These are phyloP conservation scores for Lamellibrachia luymesi DNA, from an alignment of 1,140 invertebrate species.

Conservation along the genomic window DNA sequence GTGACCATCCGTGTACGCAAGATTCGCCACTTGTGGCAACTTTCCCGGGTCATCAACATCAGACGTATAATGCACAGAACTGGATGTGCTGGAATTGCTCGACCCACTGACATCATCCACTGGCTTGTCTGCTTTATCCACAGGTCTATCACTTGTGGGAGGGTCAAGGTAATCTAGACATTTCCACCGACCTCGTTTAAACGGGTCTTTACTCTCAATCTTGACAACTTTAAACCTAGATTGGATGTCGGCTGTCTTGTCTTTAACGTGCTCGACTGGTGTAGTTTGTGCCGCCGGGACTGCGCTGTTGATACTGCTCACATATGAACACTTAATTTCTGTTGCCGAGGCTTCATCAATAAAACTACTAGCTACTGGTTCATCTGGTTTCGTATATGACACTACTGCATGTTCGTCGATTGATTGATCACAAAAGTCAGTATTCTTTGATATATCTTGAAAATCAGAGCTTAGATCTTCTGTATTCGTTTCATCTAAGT, in stretches of 20 bases:
- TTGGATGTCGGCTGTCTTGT: conserved; percentile 63
- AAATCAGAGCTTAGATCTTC: conserved; percentile 69
- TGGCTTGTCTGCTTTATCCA: conserved; percentile 25
- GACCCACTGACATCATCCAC: conserved; percentile 34
- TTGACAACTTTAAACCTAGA: conserved; percentile 87
- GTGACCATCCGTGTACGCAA: background rate
- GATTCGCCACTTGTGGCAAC: conserved; percentile 27
- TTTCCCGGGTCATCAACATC: conserved; percentile 47
- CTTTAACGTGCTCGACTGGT: conserved; percentile 55
- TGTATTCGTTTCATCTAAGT: conserved; percentile 89
- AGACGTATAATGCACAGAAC: conserved; percentile 47
- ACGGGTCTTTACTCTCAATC: conserved; percentile 87
- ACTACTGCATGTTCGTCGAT: conserved; percentile 48
- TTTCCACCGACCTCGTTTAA: conserved; percentile 88
- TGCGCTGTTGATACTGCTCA: background rate
- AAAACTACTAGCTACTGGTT: conserved; percentile 34
- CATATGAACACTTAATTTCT: background rate
- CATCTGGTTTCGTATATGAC: conserved; percentile 39
- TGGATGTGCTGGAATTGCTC: conserved; percentile 43
- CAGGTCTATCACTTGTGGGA: conserved; percentile 55
- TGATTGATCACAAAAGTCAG: conserved; percentile 34
- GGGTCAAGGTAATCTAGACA: conserved; percentile 93
- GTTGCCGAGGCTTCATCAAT: conserved; percentile 32
- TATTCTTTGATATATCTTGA: conserved; percentile 50
- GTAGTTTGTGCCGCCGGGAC: conserved; percentile 23